Percentiles rank a stretch among this genome's conserved stretches.
phyloP scores from a whole-genome alignment of 1,140 invertebrate genomes.

The Drosophila bifasciata region DNA sequence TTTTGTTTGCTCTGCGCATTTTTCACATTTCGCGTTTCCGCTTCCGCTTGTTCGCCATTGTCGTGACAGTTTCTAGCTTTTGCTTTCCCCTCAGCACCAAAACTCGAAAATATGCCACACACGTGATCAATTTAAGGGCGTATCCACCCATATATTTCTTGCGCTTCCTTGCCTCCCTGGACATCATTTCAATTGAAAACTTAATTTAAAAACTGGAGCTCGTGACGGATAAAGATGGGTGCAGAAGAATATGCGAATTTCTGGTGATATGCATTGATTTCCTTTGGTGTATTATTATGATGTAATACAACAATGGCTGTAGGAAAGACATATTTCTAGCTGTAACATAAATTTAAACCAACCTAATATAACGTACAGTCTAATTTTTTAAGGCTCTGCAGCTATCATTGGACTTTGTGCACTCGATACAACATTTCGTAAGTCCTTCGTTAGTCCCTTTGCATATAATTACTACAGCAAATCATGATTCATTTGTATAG shows the following conservation, averaged over 20 bases:
- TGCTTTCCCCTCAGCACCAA: conserved; percentile 4
- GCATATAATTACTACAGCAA: too few species aligned
- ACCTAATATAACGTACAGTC: too few species aligned
- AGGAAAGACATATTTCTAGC: too few species aligned
- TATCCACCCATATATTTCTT: conserved; percentile 21
- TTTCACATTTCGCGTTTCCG: conserved; percentile 73
- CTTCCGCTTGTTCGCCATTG: conserved; percentile 58
- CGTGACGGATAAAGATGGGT: conserved; percentile 61
- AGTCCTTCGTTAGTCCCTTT: too few species aligned
- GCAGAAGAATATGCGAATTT: conserved; percentile 54
- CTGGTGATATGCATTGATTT: conserved; percentile 63
- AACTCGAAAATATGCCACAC: conserved; percentile 74
- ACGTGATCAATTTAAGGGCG: conserved; percentile 78
- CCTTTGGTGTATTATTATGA: conserved; percentile 22
- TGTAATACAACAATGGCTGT: background rate
- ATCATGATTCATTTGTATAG: too few species aligned
- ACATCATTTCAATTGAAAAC: conserved; percentile 77
- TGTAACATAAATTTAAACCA: too few species aligned
- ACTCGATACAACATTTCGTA: too few species aligned
- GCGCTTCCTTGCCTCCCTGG: conserved; percentile 13
- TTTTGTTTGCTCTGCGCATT: conserved; percentile 68
- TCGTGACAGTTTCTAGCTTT: conserved; percentile 33
- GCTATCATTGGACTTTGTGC: too few species aligned
- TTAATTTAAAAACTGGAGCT: conserved; percentile 69
- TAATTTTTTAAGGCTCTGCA: too few species aligned